These are phyloP conservation scores for Hyaena hyaena DNA, from an alignment of 2,113 vertebrate genomes.

Conservation along the genomic window DNA sequence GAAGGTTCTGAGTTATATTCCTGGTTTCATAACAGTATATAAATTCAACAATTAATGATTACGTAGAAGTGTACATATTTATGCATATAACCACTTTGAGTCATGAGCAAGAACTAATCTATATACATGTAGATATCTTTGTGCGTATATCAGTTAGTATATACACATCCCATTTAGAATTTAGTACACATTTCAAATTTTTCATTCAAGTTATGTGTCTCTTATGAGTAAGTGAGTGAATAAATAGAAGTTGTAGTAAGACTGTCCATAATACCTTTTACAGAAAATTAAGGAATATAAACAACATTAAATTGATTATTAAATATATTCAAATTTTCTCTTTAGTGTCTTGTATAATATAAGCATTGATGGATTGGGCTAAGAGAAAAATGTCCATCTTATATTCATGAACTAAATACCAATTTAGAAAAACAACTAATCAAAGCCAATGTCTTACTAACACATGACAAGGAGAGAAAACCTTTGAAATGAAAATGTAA, in stretches of 20 bases:
- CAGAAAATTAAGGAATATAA: neutral
- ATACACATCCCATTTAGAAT: neutral
- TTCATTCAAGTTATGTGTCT: neutral
- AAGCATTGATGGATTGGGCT: neutral
- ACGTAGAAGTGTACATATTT: neutral
- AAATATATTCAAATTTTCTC: neutral
- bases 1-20: neutral
- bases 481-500: neutral
- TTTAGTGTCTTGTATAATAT: neutral
- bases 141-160: neutral
- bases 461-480: neutral
- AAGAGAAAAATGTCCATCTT: neutral
- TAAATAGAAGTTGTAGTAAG: neutral
- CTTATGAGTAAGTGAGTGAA: neutral
- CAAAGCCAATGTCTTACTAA: neutral
- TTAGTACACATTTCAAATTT: neutral
- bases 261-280: neutral
- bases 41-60: neutral
- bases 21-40: neutral
- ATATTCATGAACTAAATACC: neutral
- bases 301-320: neutral
- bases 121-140: neutral
- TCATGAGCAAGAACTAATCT: neutral
- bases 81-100: neutral
- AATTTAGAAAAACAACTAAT: neutral